Base-by-base conservation (phyloP, 2,888 invertebrate species). In the Dryococelus australis region DNA sequence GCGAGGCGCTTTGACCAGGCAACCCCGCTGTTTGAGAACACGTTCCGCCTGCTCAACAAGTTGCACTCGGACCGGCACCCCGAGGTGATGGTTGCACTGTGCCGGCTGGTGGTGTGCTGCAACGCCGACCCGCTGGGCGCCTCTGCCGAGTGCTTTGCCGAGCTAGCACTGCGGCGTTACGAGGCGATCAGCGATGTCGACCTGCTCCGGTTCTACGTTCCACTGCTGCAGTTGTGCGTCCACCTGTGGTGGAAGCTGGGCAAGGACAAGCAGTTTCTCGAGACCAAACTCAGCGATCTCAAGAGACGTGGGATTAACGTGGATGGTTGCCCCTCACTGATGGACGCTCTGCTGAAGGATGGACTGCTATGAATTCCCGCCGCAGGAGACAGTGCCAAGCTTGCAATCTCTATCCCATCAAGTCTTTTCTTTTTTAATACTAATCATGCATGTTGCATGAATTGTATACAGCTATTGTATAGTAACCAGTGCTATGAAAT, bases 111-210 rank as follows among this genome's bases (percentile, higher is more conserved):
- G n/a, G 95, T 95, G 0, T 94, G 95, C 89, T 93, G 93, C 13
- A 93, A 93, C 35, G 93, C 94, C 3, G 88, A 87, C 79, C 93
- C 95, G 0, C 94, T 95, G 47, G 94, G 94, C 0, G 93, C 94
- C 0, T 43, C 85, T 13, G 95, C 95, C 2, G 94, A 95, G 90
- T 94, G 94, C 88, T 96, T 96, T 95, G 95, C 96, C 0, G 94
- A 95, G 88, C 92, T 96, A 9, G 96, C 96, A 0, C 91, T 96
- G n/a, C 94, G 94, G 90, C 93, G 96, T 86, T 96, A 95, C 90
- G 95, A 96, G 89, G 95, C 94, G 3, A 95, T 96, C 89, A 95
- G 95, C 90, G 96, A 96, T 91, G 94, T 94, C 24, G 96, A 96
- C 90, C 92, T 96, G 80, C 92, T 96, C 86, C 93, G 94, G 84